Percentiles rank a stretch among this genome's conserved stretches.
Evolutionary conservation across 2,113 vertebrate species (phyloP).

Genomic region (Lynx canadensis): DNA sequence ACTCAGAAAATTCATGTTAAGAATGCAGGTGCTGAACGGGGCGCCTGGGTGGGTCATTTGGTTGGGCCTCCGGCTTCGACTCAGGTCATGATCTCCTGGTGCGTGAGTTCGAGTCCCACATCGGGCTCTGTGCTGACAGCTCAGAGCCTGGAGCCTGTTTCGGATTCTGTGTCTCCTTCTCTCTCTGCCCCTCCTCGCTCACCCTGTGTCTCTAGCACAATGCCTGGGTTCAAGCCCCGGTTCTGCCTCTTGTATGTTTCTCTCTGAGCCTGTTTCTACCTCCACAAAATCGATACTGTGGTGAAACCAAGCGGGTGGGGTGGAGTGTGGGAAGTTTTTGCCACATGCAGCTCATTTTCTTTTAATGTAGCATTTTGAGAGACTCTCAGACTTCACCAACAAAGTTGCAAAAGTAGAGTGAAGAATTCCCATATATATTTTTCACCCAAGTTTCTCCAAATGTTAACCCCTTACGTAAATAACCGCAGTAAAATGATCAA

Average conservation of each 20-base stretch:
- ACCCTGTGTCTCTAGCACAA: no score
- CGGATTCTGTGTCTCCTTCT: no score
- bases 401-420: background rate
- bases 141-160: no score
- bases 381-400: background rate
- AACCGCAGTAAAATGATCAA: background rate
- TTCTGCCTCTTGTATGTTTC: background rate
- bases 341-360: background rate
- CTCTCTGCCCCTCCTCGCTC: no score
- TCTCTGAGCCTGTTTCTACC: background rate
- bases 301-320: no score
- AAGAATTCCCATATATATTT: background rate
- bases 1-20: background rate
- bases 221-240: background rate
- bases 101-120: fast-evolving
- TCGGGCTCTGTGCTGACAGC: no score
- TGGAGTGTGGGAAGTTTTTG: background rate
- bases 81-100: no score
- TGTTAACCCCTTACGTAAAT: background rate
- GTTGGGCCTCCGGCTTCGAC: no score
- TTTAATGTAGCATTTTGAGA: background rate
- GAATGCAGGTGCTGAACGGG: background rate
- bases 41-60: no score
- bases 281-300: background rate
- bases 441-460: background rate